Percentiles rank a stretch among this genome's conserved stretches.
Conservation (phyloP, 2,797 vertebrate species). For the Graptemys geographica region DNA sequence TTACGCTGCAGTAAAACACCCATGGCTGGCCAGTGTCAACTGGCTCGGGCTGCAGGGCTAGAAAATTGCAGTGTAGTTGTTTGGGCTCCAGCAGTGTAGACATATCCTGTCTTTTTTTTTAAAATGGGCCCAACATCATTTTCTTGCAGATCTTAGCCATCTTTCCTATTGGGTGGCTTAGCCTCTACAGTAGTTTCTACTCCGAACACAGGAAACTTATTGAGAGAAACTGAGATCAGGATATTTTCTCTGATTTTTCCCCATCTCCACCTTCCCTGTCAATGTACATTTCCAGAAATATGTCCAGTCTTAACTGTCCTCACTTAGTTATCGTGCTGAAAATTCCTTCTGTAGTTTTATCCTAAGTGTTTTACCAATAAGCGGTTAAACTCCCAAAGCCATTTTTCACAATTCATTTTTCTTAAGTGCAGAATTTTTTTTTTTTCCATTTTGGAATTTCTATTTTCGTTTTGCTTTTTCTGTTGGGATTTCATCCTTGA, state of each 20-base stretch:
- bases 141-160: not conserved
- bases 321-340: not conserved
- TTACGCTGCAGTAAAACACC: not conserved
- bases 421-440: too few relatives aligned
- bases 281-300: not conserved
- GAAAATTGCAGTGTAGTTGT: not conserved
- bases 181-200: not conserved
- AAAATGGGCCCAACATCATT: not conserved
- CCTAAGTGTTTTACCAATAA: not conserved
- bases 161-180: not conserved
- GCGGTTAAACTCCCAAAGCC: not conserved
- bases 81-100: not conserved
- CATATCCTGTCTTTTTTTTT: not conserved
- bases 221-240: not conserved
- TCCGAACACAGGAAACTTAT: fast-evolving
- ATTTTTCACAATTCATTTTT: conserved; percentile 1
- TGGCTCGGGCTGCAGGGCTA: not conserved
- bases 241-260: not conserved
- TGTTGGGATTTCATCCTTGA: conserved; percentile 1
- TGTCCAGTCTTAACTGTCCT: not conserved
- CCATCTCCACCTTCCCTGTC: not conserved
- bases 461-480: not conserved
- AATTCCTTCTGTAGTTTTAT: not conserved
- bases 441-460: not conserved
- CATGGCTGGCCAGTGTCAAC: not conserved